Base-by-base conservation (phyloP, 2,888 invertebrate species). In the Melanostoma mellinum region DNA sequence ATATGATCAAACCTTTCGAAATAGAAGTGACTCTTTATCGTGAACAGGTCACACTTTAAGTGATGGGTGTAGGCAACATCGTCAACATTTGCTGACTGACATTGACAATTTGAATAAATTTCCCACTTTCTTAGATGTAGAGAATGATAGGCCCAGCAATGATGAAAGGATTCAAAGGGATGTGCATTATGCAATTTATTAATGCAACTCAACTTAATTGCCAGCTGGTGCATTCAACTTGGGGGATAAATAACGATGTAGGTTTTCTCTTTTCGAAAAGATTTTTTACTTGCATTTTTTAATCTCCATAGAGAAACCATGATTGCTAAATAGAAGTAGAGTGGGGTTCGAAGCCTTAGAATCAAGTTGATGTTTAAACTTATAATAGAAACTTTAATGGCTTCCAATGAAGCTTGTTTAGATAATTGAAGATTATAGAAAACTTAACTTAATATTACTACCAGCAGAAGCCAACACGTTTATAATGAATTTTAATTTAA, bases 21-120 rank as follows among this genome's bases (percentile, higher is more conserved):
- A 68, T 65, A 40, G 35, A 58, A 69, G 20, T 76, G 61, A 40
- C 76, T 63, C 61, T 32, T 53, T 55, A 48, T 38, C 50, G 33
- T 40, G 56, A 46, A 30, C 38, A 77, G 53, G 75, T 38, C 52
- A 63, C 40, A 53, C 35, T 52, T 58, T 65, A n/a, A 32, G 10
- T 48, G 53, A 38, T 56, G 9, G 38, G 56, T 60, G 42, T 6
- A 20, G 6, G 20, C 38, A 44, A 9, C n/a, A 58, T 32, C 1
- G 10, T 36, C 36, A 36, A 38, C 35, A 65, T 52, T 50, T n/a
- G 9, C 6, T 56, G 33, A 50, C 38, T 58, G 42, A 48, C 42
- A 69, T 69, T 52, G 42, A 42, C 50, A 48, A 56, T 56, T 63
- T 75, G 46, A 80, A 75, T 75, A 69, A 69, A 69, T 75, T 69